phyloP scores from a whole-genome alignment of 2,113 vertebrate genomes.

The Oxyruncus cristatus region DNA sequence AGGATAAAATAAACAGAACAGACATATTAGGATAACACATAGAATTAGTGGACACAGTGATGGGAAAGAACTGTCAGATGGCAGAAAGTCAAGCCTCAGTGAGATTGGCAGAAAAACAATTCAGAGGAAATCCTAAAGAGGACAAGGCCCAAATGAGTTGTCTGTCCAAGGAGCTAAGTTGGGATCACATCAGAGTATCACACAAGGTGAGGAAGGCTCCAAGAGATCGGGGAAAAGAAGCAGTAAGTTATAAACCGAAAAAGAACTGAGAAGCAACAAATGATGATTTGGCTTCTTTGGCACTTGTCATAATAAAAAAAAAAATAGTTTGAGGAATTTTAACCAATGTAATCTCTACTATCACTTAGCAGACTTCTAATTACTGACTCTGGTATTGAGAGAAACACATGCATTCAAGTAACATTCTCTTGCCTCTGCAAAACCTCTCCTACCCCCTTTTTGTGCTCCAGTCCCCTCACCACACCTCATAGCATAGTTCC shows the following conservation, averaged over 20 bases:
- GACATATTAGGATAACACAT: neutral
- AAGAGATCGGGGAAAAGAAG: neutral
- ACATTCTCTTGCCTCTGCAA: neutral
- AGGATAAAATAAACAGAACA: neutral
- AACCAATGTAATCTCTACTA: neutral
- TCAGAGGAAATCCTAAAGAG: neutral
- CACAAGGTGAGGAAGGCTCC: neutral
- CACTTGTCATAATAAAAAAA: neutral
- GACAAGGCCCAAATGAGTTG: neutral
- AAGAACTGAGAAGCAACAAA: neutral
- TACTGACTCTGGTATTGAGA: neutral
- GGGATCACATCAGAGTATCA: neutral
- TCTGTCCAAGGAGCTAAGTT: neutral
- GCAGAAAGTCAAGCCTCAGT: neutral
- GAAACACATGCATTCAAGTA: neutral
- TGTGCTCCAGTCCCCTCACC: no score
- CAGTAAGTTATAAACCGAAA: neutral
- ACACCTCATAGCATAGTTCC: no score
- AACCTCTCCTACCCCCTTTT: no score
- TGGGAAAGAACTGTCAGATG: neutral
- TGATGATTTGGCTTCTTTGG: neutral
- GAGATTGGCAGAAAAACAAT: neutral
- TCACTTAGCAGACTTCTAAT: neutral
- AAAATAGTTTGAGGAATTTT: neutral
- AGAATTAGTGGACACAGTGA: neutral